phyloP scores from a whole-genome alignment of 2,888 invertebrate species.

The Epiblema foenella region DNA sequence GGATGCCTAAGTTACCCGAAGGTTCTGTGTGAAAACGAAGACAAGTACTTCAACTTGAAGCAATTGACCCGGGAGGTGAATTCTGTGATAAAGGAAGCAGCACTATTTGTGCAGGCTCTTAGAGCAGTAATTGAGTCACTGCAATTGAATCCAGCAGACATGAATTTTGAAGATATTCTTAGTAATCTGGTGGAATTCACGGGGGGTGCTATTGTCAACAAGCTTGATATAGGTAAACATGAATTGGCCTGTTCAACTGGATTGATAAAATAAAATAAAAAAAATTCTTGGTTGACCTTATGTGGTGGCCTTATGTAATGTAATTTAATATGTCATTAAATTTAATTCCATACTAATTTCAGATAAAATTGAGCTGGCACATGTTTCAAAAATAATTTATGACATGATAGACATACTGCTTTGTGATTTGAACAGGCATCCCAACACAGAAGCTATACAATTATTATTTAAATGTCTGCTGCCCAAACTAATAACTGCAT shows the following conservation, averaged over 20 bases:
- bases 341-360: constrained; percentile 54
- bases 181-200: constrained; percentile 74
- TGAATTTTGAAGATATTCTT: constrained; percentile 79
- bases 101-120: constrained; percentile 65
- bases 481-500: constrained; percentile 70
- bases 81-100: constrained; percentile 62
- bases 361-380: constrained; percentile 71
- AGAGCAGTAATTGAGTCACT: constrained; percentile 60
- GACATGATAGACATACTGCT: constrained; percentile 71
- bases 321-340: no score
- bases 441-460: constrained; percentile 62
- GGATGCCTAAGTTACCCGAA: constrained; percentile 73
- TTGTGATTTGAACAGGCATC: constrained; percentile 56
- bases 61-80: constrained; percentile 69
- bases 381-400: constrained; percentile 66
- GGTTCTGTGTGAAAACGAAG: constrained; percentile 70
- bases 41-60: constrained; percentile 62
- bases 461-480: constrained; percentile 73
- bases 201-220: constrained; percentile 71
- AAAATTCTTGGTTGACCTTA: background rate
- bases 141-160: constrained; percentile 65
- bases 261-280: no score
- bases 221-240: constrained; percentile 72
- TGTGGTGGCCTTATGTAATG: no score
- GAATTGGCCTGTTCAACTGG: no score